Evolutionary conservation across 2,113 vertebrate species (phyloP).

Genomic region (Cinclus cinclus): DNA sequence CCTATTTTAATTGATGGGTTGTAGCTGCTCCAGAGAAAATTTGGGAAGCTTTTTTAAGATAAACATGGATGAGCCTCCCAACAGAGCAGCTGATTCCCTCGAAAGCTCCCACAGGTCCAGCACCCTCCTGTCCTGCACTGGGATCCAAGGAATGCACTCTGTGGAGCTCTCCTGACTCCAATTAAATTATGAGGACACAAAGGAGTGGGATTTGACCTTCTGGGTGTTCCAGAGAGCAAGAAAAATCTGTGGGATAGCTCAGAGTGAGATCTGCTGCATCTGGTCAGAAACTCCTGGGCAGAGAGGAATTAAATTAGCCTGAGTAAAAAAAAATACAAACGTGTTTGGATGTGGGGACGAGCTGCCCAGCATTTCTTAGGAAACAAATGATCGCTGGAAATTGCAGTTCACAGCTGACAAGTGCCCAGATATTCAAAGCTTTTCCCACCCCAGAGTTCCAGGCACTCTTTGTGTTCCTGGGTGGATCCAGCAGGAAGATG

Average conservation of each 20-base stretch:
- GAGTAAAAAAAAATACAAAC: neutral
- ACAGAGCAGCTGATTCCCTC: neutral
- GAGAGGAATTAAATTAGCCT: neutral
- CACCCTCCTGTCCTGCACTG: neutral
- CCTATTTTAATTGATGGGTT: neutral
- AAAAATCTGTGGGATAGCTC: neutral
- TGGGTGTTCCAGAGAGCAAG: neutral
- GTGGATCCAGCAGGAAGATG: neutral
- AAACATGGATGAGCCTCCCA: neutral
- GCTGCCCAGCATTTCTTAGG: neutral
- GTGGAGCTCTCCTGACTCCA: neutral
- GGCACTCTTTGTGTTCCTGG: fast-evolving
- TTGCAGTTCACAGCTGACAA: neutral
- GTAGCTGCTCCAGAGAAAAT: neutral
- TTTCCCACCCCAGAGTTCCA: neutral
- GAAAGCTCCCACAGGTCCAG: neutral
- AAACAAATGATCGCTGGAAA: neutral
- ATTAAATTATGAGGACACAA: neutral
- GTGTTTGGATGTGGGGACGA: neutral
- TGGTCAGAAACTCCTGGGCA: neutral
- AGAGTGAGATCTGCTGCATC: neutral
- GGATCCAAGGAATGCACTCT: fast-evolving
- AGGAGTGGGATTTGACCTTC: neutral
- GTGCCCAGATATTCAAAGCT: neutral
- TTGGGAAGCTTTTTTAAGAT: neutral